These are phyloP conservation scores for Enteromius paludinosus DNA, from an alignment of 2,797 vertebrate genomes.

Conservation along the genomic window DNA sequence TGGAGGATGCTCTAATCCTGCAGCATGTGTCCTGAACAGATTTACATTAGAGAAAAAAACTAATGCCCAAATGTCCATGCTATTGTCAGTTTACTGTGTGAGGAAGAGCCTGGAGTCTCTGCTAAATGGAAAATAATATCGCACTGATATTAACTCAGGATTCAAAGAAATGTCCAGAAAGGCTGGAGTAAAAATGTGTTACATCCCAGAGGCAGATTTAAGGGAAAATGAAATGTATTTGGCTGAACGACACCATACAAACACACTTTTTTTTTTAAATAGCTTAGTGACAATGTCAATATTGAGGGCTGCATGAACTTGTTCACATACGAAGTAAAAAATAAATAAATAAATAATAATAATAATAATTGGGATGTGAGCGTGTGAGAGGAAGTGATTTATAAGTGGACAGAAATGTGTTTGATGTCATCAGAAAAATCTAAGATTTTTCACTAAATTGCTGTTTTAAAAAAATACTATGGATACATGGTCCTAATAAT, in stretches of 20 bases:
- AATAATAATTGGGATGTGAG: background rate
- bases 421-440: background rate
- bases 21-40: background rate
- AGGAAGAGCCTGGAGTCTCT: background rate
- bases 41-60: background rate
- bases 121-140: background rate
- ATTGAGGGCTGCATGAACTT: background rate
- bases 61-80: background rate
- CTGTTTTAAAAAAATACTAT: background rate
- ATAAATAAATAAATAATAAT: background rate
- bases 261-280: background rate
- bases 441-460: background rate
- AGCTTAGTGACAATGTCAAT: background rate
- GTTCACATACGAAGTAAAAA: background rate
- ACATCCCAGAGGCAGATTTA: background rate
- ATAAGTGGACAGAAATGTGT: background rate
- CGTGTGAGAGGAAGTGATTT: background rate
- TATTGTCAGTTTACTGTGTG: background rate
- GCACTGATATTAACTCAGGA: background rate
- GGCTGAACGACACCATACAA: background rate
- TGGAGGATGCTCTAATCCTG: background rate
- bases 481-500: background rate
- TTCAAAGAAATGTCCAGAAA: background rate
- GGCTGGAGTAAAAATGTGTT: background rate
- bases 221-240: background rate